A percentile compares a stretch with the other conserved stretches of the same genome.
Evolutionary conservation across 2,797 vertebrate genomes (phyloP).

Genomic region (Aldrovandia affinis): DNA sequence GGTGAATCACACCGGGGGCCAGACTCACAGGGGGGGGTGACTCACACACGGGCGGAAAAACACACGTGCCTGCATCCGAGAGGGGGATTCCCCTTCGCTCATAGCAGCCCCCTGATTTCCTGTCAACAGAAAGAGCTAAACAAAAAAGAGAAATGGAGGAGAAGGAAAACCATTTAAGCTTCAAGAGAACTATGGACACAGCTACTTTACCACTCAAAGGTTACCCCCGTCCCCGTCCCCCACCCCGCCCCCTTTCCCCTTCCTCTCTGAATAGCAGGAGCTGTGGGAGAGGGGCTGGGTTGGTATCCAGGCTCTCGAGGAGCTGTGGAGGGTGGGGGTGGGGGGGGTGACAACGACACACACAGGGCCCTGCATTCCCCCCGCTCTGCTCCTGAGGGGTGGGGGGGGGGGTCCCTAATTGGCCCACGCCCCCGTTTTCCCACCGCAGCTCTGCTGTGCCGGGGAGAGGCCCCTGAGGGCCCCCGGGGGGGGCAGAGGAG

Average conservation of each 20-base stretch:
- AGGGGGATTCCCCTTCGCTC: conserved; percentile 56
- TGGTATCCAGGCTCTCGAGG: not conserved
- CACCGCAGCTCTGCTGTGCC: conserved; percentile 52
- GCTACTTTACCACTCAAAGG: not conserved
- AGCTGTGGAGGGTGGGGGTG: conserved; percentile 11
- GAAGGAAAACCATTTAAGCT: not conserved
- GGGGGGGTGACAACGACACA: not conserved
- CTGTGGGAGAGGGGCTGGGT: not conserved
- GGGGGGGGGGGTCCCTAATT: conserved; percentile 57
- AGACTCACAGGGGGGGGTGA: not conserved
- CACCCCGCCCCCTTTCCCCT: not conserved
- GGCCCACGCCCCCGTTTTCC: conserved; percentile 46
- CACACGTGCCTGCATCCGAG: conserved; percentile 3
- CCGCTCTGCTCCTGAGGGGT: conserved; percentile 5
- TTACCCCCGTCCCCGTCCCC: too few species aligned
- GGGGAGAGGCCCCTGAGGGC: conserved; percentile 72
- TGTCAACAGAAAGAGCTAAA: conserved; percentile 39
- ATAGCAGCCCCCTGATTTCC: conserved; percentile 49
- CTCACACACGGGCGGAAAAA: conserved; percentile 44
- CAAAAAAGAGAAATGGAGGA: conserved; percentile 37
- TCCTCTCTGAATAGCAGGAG: not conserved
- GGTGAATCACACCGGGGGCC: not conserved
- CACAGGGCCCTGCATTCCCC: conserved; percentile 27
- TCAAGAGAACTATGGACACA: conserved; percentile 18
- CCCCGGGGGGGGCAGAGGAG: conserved; percentile 65